Base-by-base conservation (phyloP, 2,888 invertebrate species). In the Heliconius cydno region DNA sequence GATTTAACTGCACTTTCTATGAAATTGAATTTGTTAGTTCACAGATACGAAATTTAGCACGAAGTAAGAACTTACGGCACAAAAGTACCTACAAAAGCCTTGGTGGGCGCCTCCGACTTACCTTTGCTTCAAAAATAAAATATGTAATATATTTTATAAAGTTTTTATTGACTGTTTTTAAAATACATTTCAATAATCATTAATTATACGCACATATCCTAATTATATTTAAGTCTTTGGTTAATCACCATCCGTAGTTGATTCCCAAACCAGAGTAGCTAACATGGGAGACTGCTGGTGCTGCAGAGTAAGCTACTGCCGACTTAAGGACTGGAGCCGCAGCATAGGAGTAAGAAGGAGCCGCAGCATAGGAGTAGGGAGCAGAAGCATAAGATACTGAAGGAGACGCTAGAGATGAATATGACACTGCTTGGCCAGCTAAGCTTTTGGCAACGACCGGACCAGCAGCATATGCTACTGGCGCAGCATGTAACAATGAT, bases 211-310 rank as follows among this genome's bases (percentile, higher is more conserved):
- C 30, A 28, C 7, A 60, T 70, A n/a, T 65, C 67, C 19, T 76
- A 79, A 75, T 76, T 78, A 81, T 63, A 79, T 78, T 65, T 71
- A 66, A 63, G 52, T 78, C 30, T 81, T 75, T 83, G 77, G 80
- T 77, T 71, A 34, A 82, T 89, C 87, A 93, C 94, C 94, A 94
- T 76, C 92, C 94, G 85, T 94, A 94, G 87, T 88, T 90, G 82
- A 90, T 90, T 79, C 92, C 97, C 73, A 96, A 94, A 79, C 96
- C 96, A 81, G 96, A 91, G 94, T 96, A 97, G 83, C 95, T 92
- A 84, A 96, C 96, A 88, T 96, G 96, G 75, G 97, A 96, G 34
- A 96, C 96, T 4, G 87, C 86, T 60, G 85, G 84, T 13, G 84
- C 80, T 76, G 84, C 72, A 15, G 84, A 84, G 81, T 85, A 83